A percentile compares a stretch with the other conserved stretches of the same genome.
Conservation (phyloP, 2,797 vertebrate species). For the Anisognathus igniventris region DNA sequence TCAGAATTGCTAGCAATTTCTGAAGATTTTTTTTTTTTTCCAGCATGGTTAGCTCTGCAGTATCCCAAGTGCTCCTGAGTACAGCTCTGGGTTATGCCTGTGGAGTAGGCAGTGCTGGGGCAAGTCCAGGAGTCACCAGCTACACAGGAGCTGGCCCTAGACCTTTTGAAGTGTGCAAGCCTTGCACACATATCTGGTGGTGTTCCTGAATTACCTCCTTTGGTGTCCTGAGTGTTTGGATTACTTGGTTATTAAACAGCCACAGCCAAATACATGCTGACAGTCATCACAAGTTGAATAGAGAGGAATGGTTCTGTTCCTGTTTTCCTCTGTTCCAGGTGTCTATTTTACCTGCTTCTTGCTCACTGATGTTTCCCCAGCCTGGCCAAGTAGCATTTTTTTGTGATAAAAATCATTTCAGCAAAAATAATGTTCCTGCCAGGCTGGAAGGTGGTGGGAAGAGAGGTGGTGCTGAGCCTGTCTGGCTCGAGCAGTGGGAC, state of each 20-base stretch:
- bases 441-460: background rate
- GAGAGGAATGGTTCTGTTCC: background rate
- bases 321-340: background rate
- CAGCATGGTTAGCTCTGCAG: accelerated
- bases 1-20: background rate
- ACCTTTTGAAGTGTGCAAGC: background rate
- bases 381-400: background rate
- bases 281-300: background rate
- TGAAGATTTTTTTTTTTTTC: background rate
- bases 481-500: background rate
- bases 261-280: background rate
- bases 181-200: background rate
- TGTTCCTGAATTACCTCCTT: background rate
- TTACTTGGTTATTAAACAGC: background rate
- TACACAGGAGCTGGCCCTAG: background rate
- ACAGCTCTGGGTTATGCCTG: background rate
- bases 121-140: too few relatives aligned
- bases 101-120: background rate
- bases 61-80: background rate
- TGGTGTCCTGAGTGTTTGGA: background rate
- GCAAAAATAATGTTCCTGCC: background rate
- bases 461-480: background rate
- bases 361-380: background rate
- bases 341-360: background rate
- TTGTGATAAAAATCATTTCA: background rate